Evolutionary conservation across 2,113 vertebrate genomes (phyloP), one percentile per base, ranked within the genome.

Genomic region (Brachirus orientalis): DNA sequence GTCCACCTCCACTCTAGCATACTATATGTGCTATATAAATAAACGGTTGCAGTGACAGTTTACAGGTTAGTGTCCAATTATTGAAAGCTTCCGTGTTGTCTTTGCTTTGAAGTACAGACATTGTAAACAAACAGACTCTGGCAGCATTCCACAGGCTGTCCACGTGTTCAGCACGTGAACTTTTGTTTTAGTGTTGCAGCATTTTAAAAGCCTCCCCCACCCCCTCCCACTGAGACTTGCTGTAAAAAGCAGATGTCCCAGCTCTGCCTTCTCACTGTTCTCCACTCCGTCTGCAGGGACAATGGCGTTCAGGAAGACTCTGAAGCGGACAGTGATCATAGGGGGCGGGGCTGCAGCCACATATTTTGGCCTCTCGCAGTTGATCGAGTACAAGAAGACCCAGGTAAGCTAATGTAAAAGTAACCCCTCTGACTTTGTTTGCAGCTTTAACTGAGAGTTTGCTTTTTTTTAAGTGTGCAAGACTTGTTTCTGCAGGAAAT

Each of bases 301-400:
- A 1, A 99, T 99, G 97, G 96, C 97, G 63, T 98, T 98, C 94
- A 95, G 86, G 78, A 98, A 94, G 86, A 94, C 91, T 69, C 84
- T 95, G 78, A 96, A 94, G 85, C 93, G 93, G 75, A 94, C 94
- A 16, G 77, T 90, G 76, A 69, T 97, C 56, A 71, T 97, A 62
- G 95, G 96, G 75, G 93, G 95, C 37, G 96, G 96, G 69, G 94
- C 93, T 18, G 90, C 96, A 48, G 95, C 94, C 54, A 85, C 95
- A 0, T 86, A 92, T 28, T 94, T 95, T 44, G 95, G 95, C 84
- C 90, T 97, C 56, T 98, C 95, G n/a, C 95, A 97, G 70, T 92
- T 98, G 67, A 87, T 94, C 54, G 93, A 97, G 79, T 95, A 96
- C 90, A 95, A 88, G 90, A 96, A 92, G 81, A 94, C 92, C 48